These are phyloP conservation scores for Stichodactyla helianthus DNA, from an alignment of 64 coral and sea anemone species.

Conservation along the genomic window DNA sequence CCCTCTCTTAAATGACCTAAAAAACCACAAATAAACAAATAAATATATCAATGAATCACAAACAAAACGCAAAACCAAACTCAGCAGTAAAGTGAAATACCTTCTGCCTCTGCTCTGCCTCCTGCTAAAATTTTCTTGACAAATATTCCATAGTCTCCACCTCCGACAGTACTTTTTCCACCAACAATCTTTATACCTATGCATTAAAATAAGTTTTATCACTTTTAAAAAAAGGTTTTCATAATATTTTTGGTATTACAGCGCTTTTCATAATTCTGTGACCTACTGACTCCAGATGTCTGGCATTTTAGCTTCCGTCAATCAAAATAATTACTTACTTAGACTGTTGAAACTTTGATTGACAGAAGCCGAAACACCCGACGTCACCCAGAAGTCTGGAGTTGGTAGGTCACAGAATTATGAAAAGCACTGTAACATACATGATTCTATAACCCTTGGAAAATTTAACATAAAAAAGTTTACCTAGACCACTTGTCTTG, in stretches of 20 bases:
- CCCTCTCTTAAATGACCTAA: conserved; percentile 78
- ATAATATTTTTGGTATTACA: no score
- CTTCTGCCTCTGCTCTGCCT: conserved; percentile 74
- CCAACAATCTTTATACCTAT: conserved; percentile 89
- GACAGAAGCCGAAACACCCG: no score
- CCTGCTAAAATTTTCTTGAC: conserved; percentile 83
- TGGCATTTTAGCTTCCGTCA: no score
- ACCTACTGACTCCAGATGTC: no score
- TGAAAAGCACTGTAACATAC: no score
- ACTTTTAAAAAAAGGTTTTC: neutral
- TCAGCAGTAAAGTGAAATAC: conserved; percentile 17
- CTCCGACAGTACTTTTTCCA: conserved; percentile 71
- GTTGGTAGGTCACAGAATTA: no score
- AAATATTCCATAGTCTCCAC: conserved; percentile 92
- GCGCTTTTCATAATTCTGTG: no score
- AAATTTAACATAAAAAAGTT: neutral
- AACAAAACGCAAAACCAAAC: no score
- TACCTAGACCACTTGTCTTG: conserved; percentile 52
- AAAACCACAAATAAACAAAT: neutral
- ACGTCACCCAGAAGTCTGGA: no score
- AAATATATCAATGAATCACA: neutral
- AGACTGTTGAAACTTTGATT: no score
- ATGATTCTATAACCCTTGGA: neutral
- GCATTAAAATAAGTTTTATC: neutral
- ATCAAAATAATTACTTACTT: no score